A percentile compares a stretch with the other conserved stretches of the same genome.
These are phyloP conservation scores for Chionis minor DNA, from an alignment of 2,113 vertebrate species.

Conservation along the genomic window DNA sequence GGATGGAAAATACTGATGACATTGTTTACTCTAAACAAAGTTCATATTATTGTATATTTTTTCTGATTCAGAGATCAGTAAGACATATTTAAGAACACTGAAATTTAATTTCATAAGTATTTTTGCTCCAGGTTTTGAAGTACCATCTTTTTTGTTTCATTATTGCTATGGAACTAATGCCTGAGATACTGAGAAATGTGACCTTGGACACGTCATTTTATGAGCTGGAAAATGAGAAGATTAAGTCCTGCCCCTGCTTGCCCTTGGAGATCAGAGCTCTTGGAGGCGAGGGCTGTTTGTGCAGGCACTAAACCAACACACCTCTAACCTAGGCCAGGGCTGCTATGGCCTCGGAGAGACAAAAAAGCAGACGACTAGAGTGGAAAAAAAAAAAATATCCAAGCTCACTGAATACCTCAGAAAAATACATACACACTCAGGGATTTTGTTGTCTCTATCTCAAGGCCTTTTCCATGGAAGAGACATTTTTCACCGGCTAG, in stretches of 20 bases:
- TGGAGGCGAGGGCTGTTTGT: not conserved
- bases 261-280: not conserved
- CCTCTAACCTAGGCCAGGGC: not conserved
- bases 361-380: not conserved
- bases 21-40: not conserved
- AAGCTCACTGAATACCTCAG: not conserved
- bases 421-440: not conserved
- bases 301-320: not conserved
- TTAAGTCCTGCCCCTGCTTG: not conserved
- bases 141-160: not conserved
- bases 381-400: not conserved
- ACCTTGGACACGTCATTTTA: constrained; percentile 16
- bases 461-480: not conserved
- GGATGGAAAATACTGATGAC: not conserved
- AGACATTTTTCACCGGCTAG: not conserved
- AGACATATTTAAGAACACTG: not conserved
- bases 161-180: not conserved
- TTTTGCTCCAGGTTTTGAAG: not conserved
- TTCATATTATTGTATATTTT: not conserved
- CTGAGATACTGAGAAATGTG: not conserved
- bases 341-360: not conserved
- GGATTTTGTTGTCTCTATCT: not conserved
- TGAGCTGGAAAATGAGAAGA: constrained; percentile 36
- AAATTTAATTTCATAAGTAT: not conserved
- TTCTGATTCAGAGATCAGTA: not conserved